Conservation (phyloP, 2,888 invertebrate genomes). For the Polietes domitor region DNA sequence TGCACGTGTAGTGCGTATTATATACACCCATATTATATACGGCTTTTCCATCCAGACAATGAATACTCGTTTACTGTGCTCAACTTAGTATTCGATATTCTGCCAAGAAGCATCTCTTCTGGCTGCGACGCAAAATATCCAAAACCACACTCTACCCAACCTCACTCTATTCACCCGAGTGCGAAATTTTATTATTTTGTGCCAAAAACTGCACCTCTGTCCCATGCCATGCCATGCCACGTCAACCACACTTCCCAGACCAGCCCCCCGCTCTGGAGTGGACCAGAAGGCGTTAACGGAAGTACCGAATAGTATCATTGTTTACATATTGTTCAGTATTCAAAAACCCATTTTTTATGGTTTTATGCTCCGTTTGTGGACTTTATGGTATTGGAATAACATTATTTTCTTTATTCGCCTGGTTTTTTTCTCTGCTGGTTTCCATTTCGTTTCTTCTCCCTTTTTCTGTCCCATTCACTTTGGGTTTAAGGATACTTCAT, state of each 20-base stretch:
- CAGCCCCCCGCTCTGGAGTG: neutral
- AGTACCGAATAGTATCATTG: constrained; percentile 32
- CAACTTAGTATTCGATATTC: too few relatives aligned
- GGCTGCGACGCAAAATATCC: too few relatives aligned
- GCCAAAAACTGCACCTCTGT: too few relatives aligned
- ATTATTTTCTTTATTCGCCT: constrained; percentile 31
- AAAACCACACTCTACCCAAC: too few relatives aligned
- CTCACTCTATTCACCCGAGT: too few relatives aligned
- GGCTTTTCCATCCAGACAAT: too few relatives aligned
- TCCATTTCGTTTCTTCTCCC: constrained; percentile 18
- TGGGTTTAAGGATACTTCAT: constrained; percentile 42
- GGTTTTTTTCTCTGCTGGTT: neutral
- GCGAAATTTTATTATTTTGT: too few relatives aligned
- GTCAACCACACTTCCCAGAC: neutral
- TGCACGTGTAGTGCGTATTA: too few relatives aligned
- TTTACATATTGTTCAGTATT: constrained; percentile 36
- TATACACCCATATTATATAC: too few relatives aligned
- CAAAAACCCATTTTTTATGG: constrained; percentile 50
- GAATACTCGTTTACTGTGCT: too few relatives aligned
- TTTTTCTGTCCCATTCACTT: constrained; percentile 12
- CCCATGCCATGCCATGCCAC: too few relatives aligned
- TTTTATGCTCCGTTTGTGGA: constrained; percentile 41
- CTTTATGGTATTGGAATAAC: constrained; percentile 55
- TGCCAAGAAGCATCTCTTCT: too few relatives aligned
- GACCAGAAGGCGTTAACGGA: constrained; percentile 2